Percentiles rank a stretch among this genome's conserved stretches.
Evolutionary conservation across 2,797 vertebrate species (phyloP).

Genomic region (Anolis apletophallus): DNA sequence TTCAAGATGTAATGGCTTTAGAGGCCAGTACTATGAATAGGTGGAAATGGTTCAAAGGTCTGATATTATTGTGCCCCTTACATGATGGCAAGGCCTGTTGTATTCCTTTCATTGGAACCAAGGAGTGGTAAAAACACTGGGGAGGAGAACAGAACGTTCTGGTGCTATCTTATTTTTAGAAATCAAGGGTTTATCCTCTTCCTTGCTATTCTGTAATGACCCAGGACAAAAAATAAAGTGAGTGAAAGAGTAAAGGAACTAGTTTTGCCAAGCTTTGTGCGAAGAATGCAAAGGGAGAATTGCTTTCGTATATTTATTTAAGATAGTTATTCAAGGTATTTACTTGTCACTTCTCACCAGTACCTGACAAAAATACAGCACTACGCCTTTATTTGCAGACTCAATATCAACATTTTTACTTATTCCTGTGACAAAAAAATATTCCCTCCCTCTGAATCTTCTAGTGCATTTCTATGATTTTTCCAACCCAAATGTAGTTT

Average conservation of each 20-base stretch:
- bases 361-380: no score
- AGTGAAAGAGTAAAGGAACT: not conserved
- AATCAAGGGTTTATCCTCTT: not conserved
- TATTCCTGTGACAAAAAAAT: no score
- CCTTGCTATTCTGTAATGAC: not conserved
- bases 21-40: not conserved
- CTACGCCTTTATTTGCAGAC: no score
- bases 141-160: not conserved
- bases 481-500: no score
- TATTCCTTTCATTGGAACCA: not conserved
- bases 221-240: not conserved
- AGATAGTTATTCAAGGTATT: no score
- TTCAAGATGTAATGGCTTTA: constrained; percentile 4
- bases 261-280: not conserved
- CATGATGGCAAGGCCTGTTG: not conserved
- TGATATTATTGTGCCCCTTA: not conserved
- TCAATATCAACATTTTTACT: no score
- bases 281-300: not conserved
- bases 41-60: not conserved
- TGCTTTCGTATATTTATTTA: not conserved
- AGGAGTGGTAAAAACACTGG: not conserved
- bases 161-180: not conserved
- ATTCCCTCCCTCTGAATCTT: no score
- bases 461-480: no score
- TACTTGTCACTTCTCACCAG: no score